A percentile compares a stretch with the other conserved stretches of the same genome.
These are phyloP conservation scores for Linyphia triangularis DNA, from an alignment of 2,888 invertebrate species.

Conservation along the genomic window DNA sequence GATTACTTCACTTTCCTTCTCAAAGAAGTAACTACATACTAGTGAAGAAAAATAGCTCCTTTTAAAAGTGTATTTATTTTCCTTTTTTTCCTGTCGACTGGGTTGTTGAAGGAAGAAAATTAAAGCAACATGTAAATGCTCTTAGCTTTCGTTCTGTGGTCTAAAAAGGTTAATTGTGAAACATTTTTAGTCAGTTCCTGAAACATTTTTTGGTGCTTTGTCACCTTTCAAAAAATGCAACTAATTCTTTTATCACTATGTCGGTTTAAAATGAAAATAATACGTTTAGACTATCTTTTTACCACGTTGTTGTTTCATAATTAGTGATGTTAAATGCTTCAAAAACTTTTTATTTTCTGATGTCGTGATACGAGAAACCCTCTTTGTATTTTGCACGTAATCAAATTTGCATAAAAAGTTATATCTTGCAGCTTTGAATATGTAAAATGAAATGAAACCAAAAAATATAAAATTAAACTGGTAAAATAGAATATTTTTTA, in stretches of 20 bases:
- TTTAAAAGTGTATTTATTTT: conserved; percentile 24
- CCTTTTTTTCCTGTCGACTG: neutral
- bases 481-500: too few species aligned
- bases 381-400: too few species aligned
- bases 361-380: too few species aligned
- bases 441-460: too few species aligned
- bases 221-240: conserved; percentile 11
- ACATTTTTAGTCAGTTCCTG: conserved; percentile 1
- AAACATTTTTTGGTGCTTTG: conserved; percentile 7
- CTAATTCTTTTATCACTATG: conserved; percentile 23
- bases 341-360: neutral
- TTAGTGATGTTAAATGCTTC: conserved; percentile 1
- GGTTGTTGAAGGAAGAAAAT: neutral
- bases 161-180: conserved; percentile 55
- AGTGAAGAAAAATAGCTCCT: conserved; percentile 30
- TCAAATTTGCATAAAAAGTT: too few species aligned
- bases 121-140: conserved; percentile 68
- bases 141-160: conserved; percentile 43
- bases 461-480: too few species aligned
- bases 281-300: conserved; percentile 1
- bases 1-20: neutral
- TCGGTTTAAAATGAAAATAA: conserved; percentile 19
- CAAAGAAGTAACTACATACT: too few species aligned
- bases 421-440: too few species aligned
- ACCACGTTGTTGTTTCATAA: conserved; percentile 15